A percentile compares a stretch with the other conserved stretches of the same genome.
Conservation (phyloP, 2,797 vertebrate genomes). For the Sciurus carolinensis region DNA sequence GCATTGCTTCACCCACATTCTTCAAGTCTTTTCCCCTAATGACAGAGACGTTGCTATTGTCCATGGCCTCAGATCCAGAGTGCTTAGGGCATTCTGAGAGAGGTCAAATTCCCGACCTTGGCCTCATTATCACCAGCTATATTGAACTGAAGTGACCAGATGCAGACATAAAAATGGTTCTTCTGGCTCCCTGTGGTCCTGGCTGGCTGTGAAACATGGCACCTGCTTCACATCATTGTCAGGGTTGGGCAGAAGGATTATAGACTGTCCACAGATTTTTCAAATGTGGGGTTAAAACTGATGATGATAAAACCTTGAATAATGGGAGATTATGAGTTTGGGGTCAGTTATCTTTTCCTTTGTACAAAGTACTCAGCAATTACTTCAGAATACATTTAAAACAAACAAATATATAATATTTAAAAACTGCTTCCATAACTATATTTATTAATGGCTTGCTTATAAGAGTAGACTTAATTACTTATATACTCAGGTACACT, state of each 20-base stretch:
- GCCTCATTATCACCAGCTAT: not conserved
- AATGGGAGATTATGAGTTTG: not conserved
- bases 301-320: not conserved
- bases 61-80: not conserved
- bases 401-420: not conserved
- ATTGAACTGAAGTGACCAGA: constrained; percentile 8
- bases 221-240: not conserved
- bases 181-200: not conserved
- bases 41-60: not conserved
- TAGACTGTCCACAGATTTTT: not conserved
- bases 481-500: not conserved
- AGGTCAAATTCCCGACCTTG: not conserved
- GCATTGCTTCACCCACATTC: not conserved
- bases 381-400: not conserved
- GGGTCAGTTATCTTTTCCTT: not conserved
- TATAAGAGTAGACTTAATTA: not conserved
- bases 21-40: not conserved
- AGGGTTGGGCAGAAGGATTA: not conserved
- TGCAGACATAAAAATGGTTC: not conserved
- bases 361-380: not conserved
- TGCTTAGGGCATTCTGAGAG: not conserved
- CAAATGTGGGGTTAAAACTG: not conserved
- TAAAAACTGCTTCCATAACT: not conserved
- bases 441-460: not conserved
- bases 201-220: constrained; percentile 31